Percentiles rank a stretch among this genome's conserved stretches.
phyloP scores from a whole-genome alignment of 2,888 invertebrate species.

The Cheiracanthium punctorium region DNA sequence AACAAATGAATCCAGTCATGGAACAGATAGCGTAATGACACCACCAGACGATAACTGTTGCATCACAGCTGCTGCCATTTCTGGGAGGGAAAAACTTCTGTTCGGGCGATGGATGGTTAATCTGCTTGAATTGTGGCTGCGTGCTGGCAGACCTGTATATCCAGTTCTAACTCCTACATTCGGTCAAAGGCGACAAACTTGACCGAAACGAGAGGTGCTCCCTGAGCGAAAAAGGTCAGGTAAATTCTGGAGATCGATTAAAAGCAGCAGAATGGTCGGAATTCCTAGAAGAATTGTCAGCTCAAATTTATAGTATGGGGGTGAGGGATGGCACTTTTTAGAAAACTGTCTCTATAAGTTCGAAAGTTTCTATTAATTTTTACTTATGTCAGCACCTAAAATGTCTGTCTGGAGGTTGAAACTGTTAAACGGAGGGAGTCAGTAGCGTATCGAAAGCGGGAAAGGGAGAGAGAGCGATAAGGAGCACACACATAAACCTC shows the following conservation, averaged over 20 bases:
- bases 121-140: background rate
- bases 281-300: too few species aligned
- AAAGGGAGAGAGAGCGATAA: too few species aligned
- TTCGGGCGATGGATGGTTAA: background rate
- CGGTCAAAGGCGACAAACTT: slow-evolving; percentile 19
- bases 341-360: too few species aligned
- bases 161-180: slow-evolving; percentile 31
- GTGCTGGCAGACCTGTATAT: slow-evolving; percentile 15
- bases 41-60: background rate
- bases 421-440: too few species aligned
- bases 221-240: background rate
- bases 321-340: too few species aligned
- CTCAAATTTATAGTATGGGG: too few species aligned
- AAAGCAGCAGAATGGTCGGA: background rate
- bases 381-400: too few species aligned
- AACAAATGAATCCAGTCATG: too few species aligned
- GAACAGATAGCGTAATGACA: background rate
- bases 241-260: background rate
- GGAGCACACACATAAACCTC: too few species aligned
- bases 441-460: too few species aligned
- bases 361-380: too few species aligned
- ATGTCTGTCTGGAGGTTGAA: too few species aligned
- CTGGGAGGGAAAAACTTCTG: background rate
- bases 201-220: slow-evolving; percentile 13
- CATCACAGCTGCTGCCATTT: background rate